Base-by-base conservation (phyloP, 2,113 vertebrate genomes). In the Orcinus orca region DNA sequence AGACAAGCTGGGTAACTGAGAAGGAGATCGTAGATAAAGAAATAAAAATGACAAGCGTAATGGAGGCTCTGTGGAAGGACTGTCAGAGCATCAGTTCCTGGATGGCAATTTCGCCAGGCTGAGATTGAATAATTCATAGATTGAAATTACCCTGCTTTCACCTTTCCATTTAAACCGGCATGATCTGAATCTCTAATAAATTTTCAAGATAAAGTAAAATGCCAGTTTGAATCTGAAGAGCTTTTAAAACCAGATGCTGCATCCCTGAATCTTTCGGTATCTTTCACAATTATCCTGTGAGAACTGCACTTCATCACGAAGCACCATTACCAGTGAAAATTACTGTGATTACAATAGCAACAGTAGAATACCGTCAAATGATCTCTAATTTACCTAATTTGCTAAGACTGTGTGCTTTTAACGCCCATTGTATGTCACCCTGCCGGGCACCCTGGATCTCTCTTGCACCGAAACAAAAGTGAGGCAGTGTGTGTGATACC, bases 51-150 rank as follows among this genome's bases (percentile, higher is more conserved):
- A 99, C 99, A 99, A 98, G 98, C 97, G 0, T 98, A 98, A 98
- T 99, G 98, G 99, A 98, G 98, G 97, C 97, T 98, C 97, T 98
- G 98, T 70, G 98, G 98, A 98, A 98, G 97, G 98, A 98, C 98
- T 98, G 98, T 99, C 98, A 98, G 98, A 97, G 98, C 98, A 97
- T 98, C 98, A 97, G 98, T 98, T 98, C 98, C 96, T 97, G 98
- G 98, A 98, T 98, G 98, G 99, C 98, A 99, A 97, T 98, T 98
- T 98, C 95, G 98, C 98, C 98, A 98, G 98, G 97, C 98, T 98
- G 98, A 98, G 98, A 98, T 38, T 99, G 99, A 99, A 99, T 99
- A 99, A 99, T 99, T 99, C 99, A 99, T 99, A 98, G 98, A 98
- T 96, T 98, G 98, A 99, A 99, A 99, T 99, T 98, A 99, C 98